phyloP scores from a whole-genome alignment of 2,888 invertebrate species.

The Ormyrus thymus region DNA sequence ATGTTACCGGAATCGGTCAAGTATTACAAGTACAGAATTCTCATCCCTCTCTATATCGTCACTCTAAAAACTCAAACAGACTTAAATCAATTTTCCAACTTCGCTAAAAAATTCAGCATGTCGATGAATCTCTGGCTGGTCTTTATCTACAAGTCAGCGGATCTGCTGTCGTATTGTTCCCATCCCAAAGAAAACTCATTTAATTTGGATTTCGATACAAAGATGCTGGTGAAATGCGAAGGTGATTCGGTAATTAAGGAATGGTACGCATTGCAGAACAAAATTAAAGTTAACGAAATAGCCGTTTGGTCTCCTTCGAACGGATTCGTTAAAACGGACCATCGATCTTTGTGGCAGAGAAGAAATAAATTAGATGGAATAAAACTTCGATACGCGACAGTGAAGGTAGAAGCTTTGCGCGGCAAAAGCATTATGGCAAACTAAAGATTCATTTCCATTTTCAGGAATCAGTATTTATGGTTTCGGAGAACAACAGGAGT shows the following conservation, averaged over 20 bases:
- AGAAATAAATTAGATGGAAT: slow-evolving; percentile 58
- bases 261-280: slow-evolving; percentile 57
- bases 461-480: too few relatives aligned
- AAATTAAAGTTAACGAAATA: slow-evolving; percentile 14
- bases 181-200: slow-evolving; percentile 55
- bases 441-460: background rate
- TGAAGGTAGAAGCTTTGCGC: slow-evolving; percentile 54
- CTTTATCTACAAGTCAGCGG: slow-evolving; percentile 56
- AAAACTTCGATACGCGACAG: slow-evolving; percentile 54
- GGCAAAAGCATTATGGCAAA: background rate
- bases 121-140: slow-evolving; percentile 64
- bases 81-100: slow-evolving; percentile 55
- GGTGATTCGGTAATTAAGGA: slow-evolving; percentile 56
- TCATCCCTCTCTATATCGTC: slow-evolving; percentile 30
- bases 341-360: slow-evolving; percentile 56
- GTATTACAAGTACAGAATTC: slow-evolving; percentile 18
- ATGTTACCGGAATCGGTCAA: slow-evolving; percentile 3
- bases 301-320: slow-evolving; percentile 26
- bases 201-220: slow-evolving; percentile 59
- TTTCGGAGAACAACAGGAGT: background rate
- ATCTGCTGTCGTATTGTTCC: slow-evolving; percentile 49
- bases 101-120: slow-evolving; percentile 55
- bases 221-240: slow-evolving; percentile 60
- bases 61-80: slow-evolving; percentile 18
- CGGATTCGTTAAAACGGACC: slow-evolving; percentile 17